These are phyloP conservation scores for Phodopus roborovskii DNA, from an alignment of 2,113 vertebrate genomes.

Conservation along the genomic window DNA sequence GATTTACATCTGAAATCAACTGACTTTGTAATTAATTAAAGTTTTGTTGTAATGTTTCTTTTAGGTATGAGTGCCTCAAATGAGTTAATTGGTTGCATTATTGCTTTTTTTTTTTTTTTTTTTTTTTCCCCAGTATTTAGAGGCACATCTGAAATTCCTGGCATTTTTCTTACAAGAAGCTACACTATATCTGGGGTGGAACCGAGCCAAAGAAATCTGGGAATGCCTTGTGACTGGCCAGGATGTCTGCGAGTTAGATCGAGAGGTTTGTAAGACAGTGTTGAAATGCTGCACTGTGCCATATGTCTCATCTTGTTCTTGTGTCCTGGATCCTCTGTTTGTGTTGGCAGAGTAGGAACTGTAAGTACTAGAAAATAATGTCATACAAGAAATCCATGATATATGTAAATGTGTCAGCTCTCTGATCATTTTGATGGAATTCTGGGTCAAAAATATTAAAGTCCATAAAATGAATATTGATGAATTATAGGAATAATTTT, in stretches of 20 bases:
- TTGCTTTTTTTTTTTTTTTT: neutral
- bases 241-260: conserved; percentile 97
- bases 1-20: neutral
- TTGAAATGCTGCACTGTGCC: neutral
- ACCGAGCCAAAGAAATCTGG: conserved; percentile 98
- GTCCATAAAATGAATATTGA: neutral
- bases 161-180: conserved; percentile 99
- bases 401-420: neutral
- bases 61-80: conserved; percentile 42
- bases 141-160: conserved; percentile 98
- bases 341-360: neutral
- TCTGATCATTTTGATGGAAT: conserved; percentile 41
- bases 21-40: conserved; percentile 23
- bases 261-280: conserved; percentile 89
- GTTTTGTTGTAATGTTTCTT: neutral
- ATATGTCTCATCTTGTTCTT: neutral
- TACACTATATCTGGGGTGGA: conserved; percentile 98
- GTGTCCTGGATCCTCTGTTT: neutral
- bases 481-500: neutral
- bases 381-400: neutral
- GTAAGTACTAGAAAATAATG: neutral
- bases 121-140: conserved; percentile 99
- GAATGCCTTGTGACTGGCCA: conserved; percentile 98
- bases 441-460: conserved; percentile 39
- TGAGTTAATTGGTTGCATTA: conserved; percentile 76